Evolutionary conservation across 2,797 vertebrate species (phyloP).

Genomic region (Acridotheres tristis): DNA sequence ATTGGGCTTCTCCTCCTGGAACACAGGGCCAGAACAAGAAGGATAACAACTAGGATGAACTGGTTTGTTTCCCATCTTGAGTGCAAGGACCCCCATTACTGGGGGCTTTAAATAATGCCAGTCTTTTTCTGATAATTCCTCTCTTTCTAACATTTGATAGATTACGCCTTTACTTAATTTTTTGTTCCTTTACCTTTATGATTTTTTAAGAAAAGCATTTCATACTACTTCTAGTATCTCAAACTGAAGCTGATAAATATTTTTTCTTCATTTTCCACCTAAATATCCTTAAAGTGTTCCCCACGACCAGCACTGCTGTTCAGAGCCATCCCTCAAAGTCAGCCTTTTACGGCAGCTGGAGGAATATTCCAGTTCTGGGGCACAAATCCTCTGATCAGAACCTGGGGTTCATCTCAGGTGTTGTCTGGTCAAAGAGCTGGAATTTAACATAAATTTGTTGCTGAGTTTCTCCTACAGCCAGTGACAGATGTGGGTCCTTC

Average conservation of each 20-base stretch:
- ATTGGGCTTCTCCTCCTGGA: neutral
- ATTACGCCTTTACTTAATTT: neutral
- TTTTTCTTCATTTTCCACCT: neutral
- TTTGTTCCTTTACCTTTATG: neutral
- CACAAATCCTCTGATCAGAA: neutral
- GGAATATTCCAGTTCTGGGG: neutral
- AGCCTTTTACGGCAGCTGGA: neutral
- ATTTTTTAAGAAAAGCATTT: neutral
- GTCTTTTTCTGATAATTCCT: neutral
- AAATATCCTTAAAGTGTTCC: neutral
- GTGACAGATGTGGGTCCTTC: neutral
- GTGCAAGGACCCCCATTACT: no score
- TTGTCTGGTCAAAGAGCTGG: neutral
- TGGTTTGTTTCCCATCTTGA: neutral
- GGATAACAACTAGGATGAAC: neutral
- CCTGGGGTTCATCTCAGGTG: neutral
- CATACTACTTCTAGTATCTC: neutral
- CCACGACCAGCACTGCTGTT: neutral
- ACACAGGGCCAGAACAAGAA: neutral
- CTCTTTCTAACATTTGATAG: neutral
- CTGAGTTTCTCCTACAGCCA: neutral
- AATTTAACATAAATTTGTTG: neutral
- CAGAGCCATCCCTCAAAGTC: neutral
- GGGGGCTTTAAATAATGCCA: fast-evolving
- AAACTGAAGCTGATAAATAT: fast-evolving